Conservation (phyloP, 2,797 vertebrate genomes). For the Todus mexicanus region DNA sequence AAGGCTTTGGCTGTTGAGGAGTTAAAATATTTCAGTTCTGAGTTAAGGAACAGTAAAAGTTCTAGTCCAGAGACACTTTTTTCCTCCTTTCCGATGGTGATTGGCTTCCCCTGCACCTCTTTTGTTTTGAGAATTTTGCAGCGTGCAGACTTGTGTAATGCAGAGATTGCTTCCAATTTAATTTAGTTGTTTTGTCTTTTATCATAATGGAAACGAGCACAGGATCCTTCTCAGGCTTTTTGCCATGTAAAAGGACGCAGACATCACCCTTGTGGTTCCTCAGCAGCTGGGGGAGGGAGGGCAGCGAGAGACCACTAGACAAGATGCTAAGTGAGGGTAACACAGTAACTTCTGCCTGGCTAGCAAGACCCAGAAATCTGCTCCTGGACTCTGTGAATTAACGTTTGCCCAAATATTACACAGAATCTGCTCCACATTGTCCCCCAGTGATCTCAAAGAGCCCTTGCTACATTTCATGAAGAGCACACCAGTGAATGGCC, state of each 20-base stretch:
- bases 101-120: constrained; percentile 5
- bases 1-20: neutral
- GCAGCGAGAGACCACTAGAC: neutral
- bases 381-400: neutral
- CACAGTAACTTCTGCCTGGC: neutral
- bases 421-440: no score
- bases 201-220: constrained; percentile 22
- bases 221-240: constrained; percentile 43
- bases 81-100: neutral
- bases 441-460: neutral
- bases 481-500: accelerated
- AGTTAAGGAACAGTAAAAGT: constrained; percentile 44
- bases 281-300: neutral
- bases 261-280: neutral
- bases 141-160: constrained; percentile 56
- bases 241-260: constrained; percentile 21
- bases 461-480: neutral
- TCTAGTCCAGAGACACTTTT: neutral
- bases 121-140: constrained; percentile 66
- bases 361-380: neutral
- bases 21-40: constrained; percentile 69
- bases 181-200: constrained; percentile 74
- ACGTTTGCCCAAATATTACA: neutral
- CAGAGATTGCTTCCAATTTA: constrained; percentile 67
- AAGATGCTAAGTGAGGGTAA: neutral